Base-by-base conservation (phyloP, 2,113 vertebrate genomes). In the Dolichallabes microphthalmus region DNA sequence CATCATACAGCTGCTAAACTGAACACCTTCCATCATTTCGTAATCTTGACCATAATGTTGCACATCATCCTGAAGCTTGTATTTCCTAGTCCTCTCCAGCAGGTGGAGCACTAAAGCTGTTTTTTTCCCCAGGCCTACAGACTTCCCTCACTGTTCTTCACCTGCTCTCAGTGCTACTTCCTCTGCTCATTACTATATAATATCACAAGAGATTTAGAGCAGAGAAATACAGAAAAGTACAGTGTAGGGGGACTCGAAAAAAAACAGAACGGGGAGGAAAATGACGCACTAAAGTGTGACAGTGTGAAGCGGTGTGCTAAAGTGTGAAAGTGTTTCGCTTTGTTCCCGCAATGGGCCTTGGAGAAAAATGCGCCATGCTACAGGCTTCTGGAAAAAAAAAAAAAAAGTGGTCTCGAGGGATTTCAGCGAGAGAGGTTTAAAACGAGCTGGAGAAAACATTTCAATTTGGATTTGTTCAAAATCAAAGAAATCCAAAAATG, bases 71-170 rank as follows among this genome's bases (percentile, higher is more conserved):
- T 10, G n/a, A 53, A 32, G 57, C 22, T 52, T 91, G 90, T 86
- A 75, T 55, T 90, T 35, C 55, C 80, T 17, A 32, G 3, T 10
- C 61, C 64, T 79, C 63, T 6, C 92, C 94, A 93, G 91, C 92
- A 94, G 93, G 93, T 93, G 93, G 94, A 87, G 93, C 93, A 93
- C 92, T 91, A 88, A 53, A 84, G 27, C 74, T 22, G 60, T 73
- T 50, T 13, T 75, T 86, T 13, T 86, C 32, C 7, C 20, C 39
- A 61, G 57, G n/a, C 13, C 39, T 45, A 61, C 25, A 11, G 4
- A 17, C 30, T 78, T 57, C 25, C 64, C 50, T 55, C 64, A 30
- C 19, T 60, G 25, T 60, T 60, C 7, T 58, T 69, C 35, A 77
- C 35, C 83, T 20, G 20, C 75, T 66, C 61, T 27, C 45, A 20